Percentiles rank a stretch among this genome's conserved stretches.
phyloP scores from a whole-genome alignment of 2,797 vertebrate genomes.

The Rachycentron canadum region DNA sequence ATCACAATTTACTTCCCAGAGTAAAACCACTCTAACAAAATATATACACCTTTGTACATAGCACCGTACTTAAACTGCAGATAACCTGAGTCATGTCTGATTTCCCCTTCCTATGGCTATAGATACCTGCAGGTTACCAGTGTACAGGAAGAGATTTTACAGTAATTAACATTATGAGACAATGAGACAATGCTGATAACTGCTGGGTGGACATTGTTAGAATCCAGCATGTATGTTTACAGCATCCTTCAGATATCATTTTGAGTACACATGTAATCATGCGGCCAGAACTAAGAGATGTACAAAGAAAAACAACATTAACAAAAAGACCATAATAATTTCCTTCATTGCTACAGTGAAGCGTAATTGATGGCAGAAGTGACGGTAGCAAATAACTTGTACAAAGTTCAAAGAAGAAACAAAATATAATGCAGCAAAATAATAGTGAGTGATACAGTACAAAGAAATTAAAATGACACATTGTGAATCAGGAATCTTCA shows the following conservation, averaged over 20 bases:
- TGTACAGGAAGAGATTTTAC: conserved; percentile 8
- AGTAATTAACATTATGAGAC: not conserved
- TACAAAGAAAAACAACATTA: not conserved
- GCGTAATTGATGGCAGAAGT: not conserved
- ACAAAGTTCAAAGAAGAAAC: not conserved
- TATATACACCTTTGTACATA: not conserved
- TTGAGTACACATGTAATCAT: not conserved
- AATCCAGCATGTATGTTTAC: not conserved
- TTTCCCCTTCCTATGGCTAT: not conserved
- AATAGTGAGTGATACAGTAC: not conserved
- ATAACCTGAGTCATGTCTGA: conserved; percentile 4
- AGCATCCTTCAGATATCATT: conserved; percentile 1
- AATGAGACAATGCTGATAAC: not conserved
- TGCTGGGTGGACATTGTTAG: not conserved
- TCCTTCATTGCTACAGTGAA: not conserved
- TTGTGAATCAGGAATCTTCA: not conserved
- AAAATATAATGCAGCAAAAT: not conserved
- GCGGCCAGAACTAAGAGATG: not conserved
- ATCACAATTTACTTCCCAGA: not conserved
- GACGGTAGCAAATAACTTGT: no score
- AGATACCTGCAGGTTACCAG: not conserved
- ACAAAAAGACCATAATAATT: not conserved
- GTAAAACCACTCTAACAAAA: not conserved
- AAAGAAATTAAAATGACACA: not conserved
- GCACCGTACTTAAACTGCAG: not conserved